Conservation (phyloP, 2,797 vertebrate species). For the Stomatorhinus walkeri region DNA sequence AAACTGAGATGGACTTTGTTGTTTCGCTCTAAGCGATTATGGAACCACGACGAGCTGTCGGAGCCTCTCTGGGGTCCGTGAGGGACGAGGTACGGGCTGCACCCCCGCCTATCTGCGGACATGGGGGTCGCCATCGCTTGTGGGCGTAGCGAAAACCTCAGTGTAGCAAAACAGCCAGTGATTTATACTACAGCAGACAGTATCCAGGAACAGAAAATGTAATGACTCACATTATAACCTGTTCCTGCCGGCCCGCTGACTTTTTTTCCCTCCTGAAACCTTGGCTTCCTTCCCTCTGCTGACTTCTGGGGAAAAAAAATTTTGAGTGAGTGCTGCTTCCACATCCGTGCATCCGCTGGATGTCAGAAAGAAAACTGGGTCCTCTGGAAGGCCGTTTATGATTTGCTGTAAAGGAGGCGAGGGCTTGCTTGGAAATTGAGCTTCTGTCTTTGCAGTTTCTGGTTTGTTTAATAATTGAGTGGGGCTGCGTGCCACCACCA, state of each 20-base stretch:
- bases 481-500: not conserved
- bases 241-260: not conserved
- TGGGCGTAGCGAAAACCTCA: not conserved
- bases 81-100: not conserved
- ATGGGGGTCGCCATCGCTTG: not conserved
- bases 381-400: not conserved
- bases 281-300: not conserved
- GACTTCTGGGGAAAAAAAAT: not conserved
- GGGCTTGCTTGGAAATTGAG: not conserved
- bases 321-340: not conserved
- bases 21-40: not conserved
- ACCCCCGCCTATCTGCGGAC: not conserved
- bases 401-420: not conserved
- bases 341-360: not conserved
- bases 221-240: conserved; percentile 11
- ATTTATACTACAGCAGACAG: conserved; percentile 1
- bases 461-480: not conserved
- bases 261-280: not conserved
- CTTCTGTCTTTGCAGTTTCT: not conserved
- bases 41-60: not conserved
- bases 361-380: not conserved
- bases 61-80: not conserved
- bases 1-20: not conserved
- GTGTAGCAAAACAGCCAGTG: not conserved
- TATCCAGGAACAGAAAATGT: conserved; percentile 7